Evolutionary conservation across 2,797 vertebrate genomes (phyloP).

Genomic region (Tangara arthus): DNA sequence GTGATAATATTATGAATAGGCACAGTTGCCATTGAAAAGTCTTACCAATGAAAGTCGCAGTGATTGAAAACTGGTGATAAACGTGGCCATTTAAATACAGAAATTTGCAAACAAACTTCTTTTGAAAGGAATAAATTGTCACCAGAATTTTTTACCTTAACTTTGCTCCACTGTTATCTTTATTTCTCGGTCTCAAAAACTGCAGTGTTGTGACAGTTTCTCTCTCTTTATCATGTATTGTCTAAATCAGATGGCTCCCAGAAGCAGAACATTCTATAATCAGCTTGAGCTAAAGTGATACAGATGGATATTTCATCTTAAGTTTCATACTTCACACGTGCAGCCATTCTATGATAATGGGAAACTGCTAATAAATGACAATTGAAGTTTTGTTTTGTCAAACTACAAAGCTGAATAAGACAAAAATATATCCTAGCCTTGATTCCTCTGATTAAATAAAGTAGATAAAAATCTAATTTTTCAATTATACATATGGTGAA

Average conservation of each 20-base stretch:
- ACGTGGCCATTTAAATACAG: background rate
- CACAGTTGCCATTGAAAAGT: background rate
- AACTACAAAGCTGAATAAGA: background rate
- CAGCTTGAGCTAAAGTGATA: background rate
- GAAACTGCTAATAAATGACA: background rate
- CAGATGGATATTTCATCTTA: background rate
- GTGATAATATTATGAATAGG: background rate
- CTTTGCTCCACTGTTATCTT: background rate
- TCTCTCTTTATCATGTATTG: background rate
- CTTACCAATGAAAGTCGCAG: background rate
- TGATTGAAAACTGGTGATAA: background rate
- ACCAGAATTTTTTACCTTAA: background rate
- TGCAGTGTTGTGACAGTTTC: background rate
- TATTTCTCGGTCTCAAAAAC: background rate
- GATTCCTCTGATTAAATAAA: background rate
- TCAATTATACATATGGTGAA: background rate
- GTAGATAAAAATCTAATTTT: background rate
- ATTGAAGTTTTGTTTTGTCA: background rate
- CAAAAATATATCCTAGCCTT: background rate
- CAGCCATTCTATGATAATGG: background rate
- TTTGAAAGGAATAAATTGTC: background rate
- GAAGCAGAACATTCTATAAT: background rate
- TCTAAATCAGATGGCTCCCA: background rate
- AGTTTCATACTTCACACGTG: background rate
- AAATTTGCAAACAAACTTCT: background rate